phyloP scores from a whole-genome alignment of 2,888 invertebrate genomes.

The Embidobia sp. region DNA sequence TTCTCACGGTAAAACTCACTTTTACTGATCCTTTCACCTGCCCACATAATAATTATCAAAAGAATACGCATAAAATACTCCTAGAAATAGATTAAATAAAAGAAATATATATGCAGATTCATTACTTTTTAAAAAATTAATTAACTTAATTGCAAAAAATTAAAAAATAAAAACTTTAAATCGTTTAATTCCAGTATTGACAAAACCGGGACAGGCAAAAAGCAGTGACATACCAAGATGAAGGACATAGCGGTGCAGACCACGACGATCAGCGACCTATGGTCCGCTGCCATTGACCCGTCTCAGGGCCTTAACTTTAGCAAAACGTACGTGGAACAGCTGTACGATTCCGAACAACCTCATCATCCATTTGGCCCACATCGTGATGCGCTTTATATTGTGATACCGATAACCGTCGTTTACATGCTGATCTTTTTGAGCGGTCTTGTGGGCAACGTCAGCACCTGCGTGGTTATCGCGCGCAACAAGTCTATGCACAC shows the following conservation, averaged over 20 bases:
- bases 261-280: conserved; percentile 34
- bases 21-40: no score
- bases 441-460: conserved; percentile 85
- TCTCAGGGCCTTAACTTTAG: conserved; percentile 25
- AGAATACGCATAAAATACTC: no score
- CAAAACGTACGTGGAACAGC: conserved; percentile 6
- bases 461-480: conserved; percentile 85
- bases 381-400: conserved; percentile 80
- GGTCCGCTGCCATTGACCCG: conserved; percentile 33
- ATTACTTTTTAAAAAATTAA: no score
- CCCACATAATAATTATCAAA: no score
- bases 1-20: no score
- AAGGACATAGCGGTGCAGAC: conserved; percentile 2
- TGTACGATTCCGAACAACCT: conserved; percentile 15
- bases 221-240: neutral
- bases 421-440: conserved; percentile 84
- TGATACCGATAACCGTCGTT: conserved; percentile 83
- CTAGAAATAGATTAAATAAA: no score
- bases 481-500: conserved; percentile 86
- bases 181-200: conserved; percentile 31
- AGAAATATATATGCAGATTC: no score
- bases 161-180: no score
- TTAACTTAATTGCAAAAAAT: no score
- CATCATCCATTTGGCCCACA: conserved; percentile 65
- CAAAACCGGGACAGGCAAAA: neutral